Percentiles rank a stretch among this genome's conserved stretches.
These are phyloP conservation scores for Nowickia ferox DNA, from an alignment of 2,888 invertebrate genomes.

Conservation along the genomic window DNA sequence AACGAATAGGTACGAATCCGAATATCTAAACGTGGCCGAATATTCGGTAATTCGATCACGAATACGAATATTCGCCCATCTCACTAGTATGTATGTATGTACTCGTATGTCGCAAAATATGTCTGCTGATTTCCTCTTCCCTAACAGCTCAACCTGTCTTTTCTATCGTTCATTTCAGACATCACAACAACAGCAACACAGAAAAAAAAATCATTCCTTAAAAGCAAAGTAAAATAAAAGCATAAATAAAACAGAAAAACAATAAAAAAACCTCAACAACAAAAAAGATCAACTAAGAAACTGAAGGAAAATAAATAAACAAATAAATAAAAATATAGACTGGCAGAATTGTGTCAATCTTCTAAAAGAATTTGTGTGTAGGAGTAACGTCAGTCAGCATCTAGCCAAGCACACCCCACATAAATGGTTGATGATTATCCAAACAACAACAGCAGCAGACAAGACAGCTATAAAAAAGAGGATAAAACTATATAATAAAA, in stretches of 20 bases:
- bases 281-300: slow-evolving; percentile 29
- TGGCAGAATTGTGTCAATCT: slow-evolving; percentile 68
- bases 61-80: neutral
- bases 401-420: slow-evolving; percentile 51
- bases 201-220: slow-evolving; percentile 58
- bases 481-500: neutral
- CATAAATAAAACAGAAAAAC: neutral
- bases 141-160: slow-evolving; percentile 6
- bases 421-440: slow-evolving; percentile 35
- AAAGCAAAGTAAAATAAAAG: slow-evolving; percentile 22
- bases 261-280: slow-evolving; percentile 28
- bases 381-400: slow-evolving; percentile 58
- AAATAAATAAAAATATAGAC: slow-evolving; percentile 51
- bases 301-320: slow-evolving; percentile 11
- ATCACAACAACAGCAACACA: slow-evolving; percentile 31
- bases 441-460: slow-evolving; percentile 10
- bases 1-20: too few species aligned
- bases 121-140: slow-evolving; percentile 8
- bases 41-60: neutral
- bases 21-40: too few species aligned
- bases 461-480: slow-evolving; percentile 13
- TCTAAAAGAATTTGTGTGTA: slow-evolving; percentile 67
- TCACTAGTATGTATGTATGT: neutral
- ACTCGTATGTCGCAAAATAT: neutral
- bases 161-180: slow-evolving; percentile 57